Conservation (phyloP, 2,888 invertebrate genomes). For the Teinopalpus imperialis region DNA sequence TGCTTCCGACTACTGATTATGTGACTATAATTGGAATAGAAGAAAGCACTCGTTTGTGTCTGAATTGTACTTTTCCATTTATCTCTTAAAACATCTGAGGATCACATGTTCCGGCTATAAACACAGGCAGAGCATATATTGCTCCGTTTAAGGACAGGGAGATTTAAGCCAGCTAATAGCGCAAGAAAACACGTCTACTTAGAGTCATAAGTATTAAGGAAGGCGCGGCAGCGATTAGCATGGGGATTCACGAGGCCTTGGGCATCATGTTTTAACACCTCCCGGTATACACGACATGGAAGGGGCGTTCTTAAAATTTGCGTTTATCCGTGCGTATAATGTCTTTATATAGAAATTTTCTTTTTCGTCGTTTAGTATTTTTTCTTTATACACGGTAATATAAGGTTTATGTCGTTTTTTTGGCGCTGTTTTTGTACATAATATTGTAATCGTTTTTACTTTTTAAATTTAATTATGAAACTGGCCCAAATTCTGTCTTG, state of each 20-base stretch:
- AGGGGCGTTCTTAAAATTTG: conserved; percentile 19
- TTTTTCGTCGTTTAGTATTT: background rate
- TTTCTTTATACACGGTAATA: no score
- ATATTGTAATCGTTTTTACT: no score
- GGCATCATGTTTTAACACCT: conserved; percentile 17
- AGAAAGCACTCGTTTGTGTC: no score
- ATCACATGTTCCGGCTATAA: conserved; percentile 23
- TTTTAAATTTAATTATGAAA: no score
- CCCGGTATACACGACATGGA: conserved; percentile 13
- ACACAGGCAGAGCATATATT: conserved; percentile 31
- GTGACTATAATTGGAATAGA: no score
- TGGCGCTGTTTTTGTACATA: no score
- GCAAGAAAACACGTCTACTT: conserved; percentile 22
- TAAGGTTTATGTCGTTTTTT: no score
- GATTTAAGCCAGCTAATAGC: conserved; percentile 49
- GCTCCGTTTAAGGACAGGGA: conserved; percentile 58
- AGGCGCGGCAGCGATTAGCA: conserved; percentile 20
- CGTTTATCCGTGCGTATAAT: conserved; percentile 11
- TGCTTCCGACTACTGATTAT: no score
- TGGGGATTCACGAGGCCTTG: conserved; percentile 9
- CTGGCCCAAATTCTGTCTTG: no score
- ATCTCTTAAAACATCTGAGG: conserved; percentile 25
- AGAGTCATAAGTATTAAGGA: conserved; percentile 21
- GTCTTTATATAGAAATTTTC: conserved; percentile 11
- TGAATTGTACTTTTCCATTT: no score